These are phyloP conservation scores for Melanocharis versteri DNA, from an alignment of 2,113 vertebrate genomes.

Conservation along the genomic window DNA sequence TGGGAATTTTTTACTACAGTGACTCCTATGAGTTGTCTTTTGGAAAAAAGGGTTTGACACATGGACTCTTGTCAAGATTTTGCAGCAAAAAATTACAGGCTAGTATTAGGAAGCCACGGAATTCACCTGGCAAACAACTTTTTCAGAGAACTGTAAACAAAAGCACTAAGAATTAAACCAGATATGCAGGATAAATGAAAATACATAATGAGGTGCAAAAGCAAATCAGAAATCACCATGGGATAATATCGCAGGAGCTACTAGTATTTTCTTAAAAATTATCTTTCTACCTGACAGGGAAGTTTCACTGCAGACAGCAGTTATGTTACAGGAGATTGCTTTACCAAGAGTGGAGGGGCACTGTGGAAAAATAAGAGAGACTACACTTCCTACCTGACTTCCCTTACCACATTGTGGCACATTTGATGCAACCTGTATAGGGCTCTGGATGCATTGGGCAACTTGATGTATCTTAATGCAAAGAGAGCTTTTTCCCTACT, in stretches of 20 bases:
- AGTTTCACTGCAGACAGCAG: background rate
- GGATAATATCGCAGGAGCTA: background rate
- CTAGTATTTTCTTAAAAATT: background rate
- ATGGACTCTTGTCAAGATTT: background rate
- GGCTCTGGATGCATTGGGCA: background rate
- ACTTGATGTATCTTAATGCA: background rate
- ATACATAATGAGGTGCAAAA: background rate
- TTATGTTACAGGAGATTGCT: background rate
- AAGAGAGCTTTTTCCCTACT: background rate
- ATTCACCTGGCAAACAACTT: background rate
- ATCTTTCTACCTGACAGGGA: background rate
- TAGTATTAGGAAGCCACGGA: background rate
- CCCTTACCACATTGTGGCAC: background rate
- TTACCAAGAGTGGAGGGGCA: background rate
- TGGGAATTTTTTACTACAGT: background rate
- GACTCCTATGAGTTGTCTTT: background rate
- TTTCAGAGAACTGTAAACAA: background rate
- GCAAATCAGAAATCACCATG: background rate
- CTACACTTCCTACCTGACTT: background rate
- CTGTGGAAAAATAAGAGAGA: background rate
- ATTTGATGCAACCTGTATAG: accelerated
- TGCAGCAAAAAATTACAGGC: background rate
- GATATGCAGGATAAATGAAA: background rate
- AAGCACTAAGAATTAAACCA: background rate
- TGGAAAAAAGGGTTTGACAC: background rate